These are phyloP conservation scores for Agonum fuliginosum DNA, from an alignment of 2,888 invertebrate genomes.

Conservation along the genomic window DNA sequence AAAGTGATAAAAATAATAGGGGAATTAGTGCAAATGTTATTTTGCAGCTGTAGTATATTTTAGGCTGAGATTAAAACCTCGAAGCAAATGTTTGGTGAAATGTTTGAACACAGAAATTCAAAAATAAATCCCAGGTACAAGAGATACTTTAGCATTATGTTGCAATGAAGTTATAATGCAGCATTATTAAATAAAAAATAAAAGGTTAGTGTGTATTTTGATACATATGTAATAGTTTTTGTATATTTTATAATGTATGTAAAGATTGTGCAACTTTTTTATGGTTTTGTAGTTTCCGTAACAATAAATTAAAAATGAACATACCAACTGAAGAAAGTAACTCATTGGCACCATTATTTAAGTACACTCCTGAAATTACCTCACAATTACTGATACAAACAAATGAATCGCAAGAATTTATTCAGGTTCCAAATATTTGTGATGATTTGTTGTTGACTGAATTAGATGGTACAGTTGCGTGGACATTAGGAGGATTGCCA, in stretches of 20 bases:
- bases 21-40: neutral
- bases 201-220: slow-evolving; percentile 2
- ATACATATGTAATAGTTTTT: neutral
- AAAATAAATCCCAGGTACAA: neutral
- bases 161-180: slow-evolving; percentile 6
- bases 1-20: slow-evolving; percentile 1
- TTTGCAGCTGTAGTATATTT: neutral
- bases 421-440: slow-evolving; percentile 53
- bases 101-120: slow-evolving; percentile 21
- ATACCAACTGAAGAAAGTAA: slow-evolving; percentile 44
- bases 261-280: neutral
- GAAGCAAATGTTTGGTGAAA: slow-evolving; percentile 31
- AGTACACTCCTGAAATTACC: slow-evolving; percentile 53
- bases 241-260: neutral
- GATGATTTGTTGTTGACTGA: slow-evolving; percentile 67
- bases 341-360: slow-evolving; percentile 49
- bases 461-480: slow-evolving; percentile 66
- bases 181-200: neutral
- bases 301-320: slow-evolving; percentile 47
- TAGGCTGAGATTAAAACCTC: slow-evolving; percentile 6
- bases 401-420: slow-evolving; percentile 53
- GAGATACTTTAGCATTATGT: neutral
- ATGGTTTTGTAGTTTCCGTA: neutral
- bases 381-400: slow-evolving; percentile 54
- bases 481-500: slow-evolving; percentile 68